Evolutionary conservation across 37 sponge, comb jelly and placozoan species (phyloP).

Genomic region (Crambe crambe): DNA sequence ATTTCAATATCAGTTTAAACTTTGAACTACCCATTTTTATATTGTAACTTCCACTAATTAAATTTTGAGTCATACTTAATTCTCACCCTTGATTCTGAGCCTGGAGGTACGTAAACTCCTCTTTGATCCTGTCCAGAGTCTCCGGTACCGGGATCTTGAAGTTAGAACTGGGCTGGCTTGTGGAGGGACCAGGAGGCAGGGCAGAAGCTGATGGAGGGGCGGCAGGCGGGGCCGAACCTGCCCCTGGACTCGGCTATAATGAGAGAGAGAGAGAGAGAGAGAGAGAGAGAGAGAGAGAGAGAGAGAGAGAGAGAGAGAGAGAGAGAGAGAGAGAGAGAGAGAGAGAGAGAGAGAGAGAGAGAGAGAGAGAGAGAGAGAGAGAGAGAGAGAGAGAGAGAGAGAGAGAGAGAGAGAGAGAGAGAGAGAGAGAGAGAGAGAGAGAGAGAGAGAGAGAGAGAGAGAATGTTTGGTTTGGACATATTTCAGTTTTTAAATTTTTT

Average conservation of each 20-base stretch:
- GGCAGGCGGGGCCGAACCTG: background rate
- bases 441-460: too few species aligned
- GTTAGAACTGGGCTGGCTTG: conserved; percentile 12
- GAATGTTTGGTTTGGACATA: too few species aligned
- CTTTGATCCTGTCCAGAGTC: conserved; percentile 64
- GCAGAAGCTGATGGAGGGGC: conserved; percentile 2
- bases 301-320: background rate
- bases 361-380: background rate
- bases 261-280: background rate
- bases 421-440: too few species aligned
- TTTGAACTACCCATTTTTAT: too few species aligned
- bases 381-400: too few species aligned
- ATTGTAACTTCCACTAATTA: too few species aligned
- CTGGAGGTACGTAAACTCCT: conserved; percentile 63
- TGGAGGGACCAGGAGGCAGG: background rate
- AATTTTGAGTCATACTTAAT: background rate
- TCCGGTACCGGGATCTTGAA: conserved; percentile 62
- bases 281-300: background rate
- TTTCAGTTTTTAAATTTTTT: too few species aligned
- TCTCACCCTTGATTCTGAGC: conserved; percentile 64
- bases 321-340: background rate
- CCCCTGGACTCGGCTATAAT: conserved; percentile 29
- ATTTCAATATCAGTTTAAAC: too few species aligned
- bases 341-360: background rate
- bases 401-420: too few species aligned